These are phyloP conservation scores for Amphipyra tragopoginis DNA, from an alignment of 2,888 invertebrate genomes.

Conservation along the genomic window DNA sequence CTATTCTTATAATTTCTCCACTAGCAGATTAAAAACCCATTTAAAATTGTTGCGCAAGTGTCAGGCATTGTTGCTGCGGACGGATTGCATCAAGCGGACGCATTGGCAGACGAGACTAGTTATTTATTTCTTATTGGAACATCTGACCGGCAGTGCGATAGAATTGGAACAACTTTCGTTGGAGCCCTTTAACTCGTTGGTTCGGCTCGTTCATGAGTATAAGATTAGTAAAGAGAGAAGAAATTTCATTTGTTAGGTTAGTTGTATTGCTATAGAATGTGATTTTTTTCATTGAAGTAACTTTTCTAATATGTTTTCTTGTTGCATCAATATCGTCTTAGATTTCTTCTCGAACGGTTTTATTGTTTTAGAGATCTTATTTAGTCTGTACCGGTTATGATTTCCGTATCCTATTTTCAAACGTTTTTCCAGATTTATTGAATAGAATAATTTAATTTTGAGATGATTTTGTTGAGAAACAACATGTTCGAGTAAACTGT, in stretches of 20 bases:
- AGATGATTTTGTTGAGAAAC: not conserved
- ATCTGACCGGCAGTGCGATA: conserved; percentile 49
- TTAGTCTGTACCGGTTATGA: no score
- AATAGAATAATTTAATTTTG: conserved; percentile 3
- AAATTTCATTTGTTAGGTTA: not conserved
- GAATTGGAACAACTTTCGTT: conserved; percentile 62
- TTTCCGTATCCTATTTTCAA: no score
- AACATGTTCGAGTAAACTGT: conserved; percentile 6
- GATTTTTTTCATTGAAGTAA: not conserved
- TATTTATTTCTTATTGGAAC: conserved; percentile 80
- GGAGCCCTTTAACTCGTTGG: conserved; percentile 54
- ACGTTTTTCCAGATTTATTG: conserved; percentile 1
- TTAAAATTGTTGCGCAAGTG: conserved; percentile 51
- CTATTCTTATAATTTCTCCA: conserved; percentile 9
- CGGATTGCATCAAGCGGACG: conserved; percentile 68
- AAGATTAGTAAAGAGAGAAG: not conserved
- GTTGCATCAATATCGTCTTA: not conserved
- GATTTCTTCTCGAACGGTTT: not conserved
- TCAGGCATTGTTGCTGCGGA: conserved; percentile 42
- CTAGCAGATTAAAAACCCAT: conserved; percentile 47
- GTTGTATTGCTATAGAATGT: not conserved
- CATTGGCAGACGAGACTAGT: conserved; percentile 77
- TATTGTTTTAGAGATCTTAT: no score
- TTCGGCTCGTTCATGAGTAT: conserved; percentile 29
- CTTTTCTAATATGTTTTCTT: no score